Evolutionary conservation across 2,888 invertebrate genomes (phyloP), one percentile per base, ranked within the genome.

Genomic region (Cyrtodaria siliqua): DNA sequence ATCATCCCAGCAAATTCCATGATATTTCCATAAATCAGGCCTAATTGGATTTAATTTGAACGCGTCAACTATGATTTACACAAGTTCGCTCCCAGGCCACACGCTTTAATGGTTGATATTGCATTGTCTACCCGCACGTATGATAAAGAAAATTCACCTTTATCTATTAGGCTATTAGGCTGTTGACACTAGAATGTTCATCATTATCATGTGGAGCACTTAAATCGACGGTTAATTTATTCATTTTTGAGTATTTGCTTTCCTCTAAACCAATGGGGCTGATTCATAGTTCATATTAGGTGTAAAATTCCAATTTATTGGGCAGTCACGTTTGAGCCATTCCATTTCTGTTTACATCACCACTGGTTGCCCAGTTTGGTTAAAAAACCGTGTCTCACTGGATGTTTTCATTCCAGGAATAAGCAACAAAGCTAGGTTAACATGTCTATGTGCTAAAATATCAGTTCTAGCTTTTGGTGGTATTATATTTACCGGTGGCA

Each of bases 101-200:
- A 24, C n/a, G 60, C 16, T 29, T 40, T 12, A 9, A 84, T 76
- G 1, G 57, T 59, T 14, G 59, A 38, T 26, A 82, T 78, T 1
- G 76, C 84, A 60, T 79, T 73, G 67, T 84, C 82, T 20, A 82
- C 57, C 12, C 42, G 53, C 2, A 82, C 77, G 63, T 81, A 81
- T 0, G 60, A 42, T 26, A 79, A 40, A 16, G 63, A 62, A 53
- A 61, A 76, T 12, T 53, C n/a, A 16, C 75, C 66, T 66, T 83
- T 80, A 47, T 70, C 68, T n/a, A 83, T 83, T 23, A 83, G 26
- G 12, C 70, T 59, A 29, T 78, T n/a, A n/a, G n/a, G n/a, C n/a
- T n/a, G n/a, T n/a, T 83, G 2, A 83, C 56, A 29, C 82, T 83
- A 18, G 26, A 18, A 24, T 77, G 52, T 14, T 42, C n/a, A 18